These are phyloP conservation scores for Busseola fusca DNA, from an alignment of 2,888 invertebrate species.

Conservation along the genomic window DNA sequence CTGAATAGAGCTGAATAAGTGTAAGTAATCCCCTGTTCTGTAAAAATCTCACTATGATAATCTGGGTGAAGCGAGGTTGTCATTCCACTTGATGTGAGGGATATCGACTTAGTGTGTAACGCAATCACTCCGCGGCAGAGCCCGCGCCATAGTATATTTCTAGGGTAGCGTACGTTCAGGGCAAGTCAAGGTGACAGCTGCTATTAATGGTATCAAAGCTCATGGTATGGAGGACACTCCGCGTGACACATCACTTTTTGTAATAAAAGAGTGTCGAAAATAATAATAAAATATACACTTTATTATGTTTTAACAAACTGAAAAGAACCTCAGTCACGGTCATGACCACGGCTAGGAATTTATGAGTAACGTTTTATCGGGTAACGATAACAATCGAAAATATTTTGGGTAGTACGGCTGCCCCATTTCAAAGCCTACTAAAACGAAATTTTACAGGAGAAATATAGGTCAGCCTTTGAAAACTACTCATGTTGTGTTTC, in stretches of 20 bases:
- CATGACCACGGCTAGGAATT: neutral
- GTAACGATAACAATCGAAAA: neutral
- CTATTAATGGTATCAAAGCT: neutral
- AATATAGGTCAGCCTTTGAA: too few relatives aligned
- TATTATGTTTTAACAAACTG: neutral
- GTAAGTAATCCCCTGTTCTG: too few relatives aligned
- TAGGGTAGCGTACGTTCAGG: neutral
- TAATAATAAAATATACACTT: too few relatives aligned
- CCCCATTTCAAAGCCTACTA: too few relatives aligned
- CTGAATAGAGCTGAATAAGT: too few relatives aligned
- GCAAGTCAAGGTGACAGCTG: neutral
- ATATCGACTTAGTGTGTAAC: too few relatives aligned
- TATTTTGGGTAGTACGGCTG: neutral
- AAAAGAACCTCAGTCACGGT: neutral
- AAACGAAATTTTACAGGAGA: too few relatives aligned
- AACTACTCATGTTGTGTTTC: too few relatives aligned
- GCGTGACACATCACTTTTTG: neutral
- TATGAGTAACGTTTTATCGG: neutral
- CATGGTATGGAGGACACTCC: neutral
- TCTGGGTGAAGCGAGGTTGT: too few relatives aligned
- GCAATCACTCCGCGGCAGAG: neutral
- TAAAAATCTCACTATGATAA: too few relatives aligned
- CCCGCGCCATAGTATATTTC: neutral
- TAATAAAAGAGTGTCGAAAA: neutral
- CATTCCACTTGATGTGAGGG: too few relatives aligned